Base-by-base conservation (phyloP, 2,888 invertebrate species). In the Melanargia galathea region DNA sequence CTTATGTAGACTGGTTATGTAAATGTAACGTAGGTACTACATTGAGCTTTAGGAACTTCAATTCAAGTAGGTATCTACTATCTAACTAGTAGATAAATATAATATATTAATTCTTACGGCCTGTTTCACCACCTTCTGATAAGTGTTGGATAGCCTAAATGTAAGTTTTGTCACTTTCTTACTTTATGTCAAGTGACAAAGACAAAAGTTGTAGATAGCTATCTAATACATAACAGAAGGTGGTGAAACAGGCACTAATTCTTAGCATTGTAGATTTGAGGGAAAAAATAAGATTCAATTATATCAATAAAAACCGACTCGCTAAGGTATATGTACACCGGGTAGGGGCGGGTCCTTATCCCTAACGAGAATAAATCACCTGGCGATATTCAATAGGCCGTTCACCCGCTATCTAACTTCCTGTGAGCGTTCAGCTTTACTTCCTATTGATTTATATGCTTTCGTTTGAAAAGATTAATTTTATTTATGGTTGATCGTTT, bases 361-460 rank as follows among this genome's bases (percentile, higher is more conserved):
- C 69, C 80, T 73, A 82, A 77, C 77, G 70, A 76, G 80, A 81
- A 85, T 85, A 87, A 85, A 87, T 86, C 83, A 81, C 76, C 74
- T 75, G 72, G 70, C 73, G 72, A 69, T 77, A 76, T 78, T 81
- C 76, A 75, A 77, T 73, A 73, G 81, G 78, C 76, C 81, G 71
- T 85, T 86, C 83, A 84, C 84, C 85, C 82, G 80, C 75, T 75
- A 71, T 75, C 71, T 71, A 78, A 73, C 75, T 75, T 74, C 71
- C 75, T 72, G 65, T 72, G 69, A 62, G 65, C 59, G 33, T 62
- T 62, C 54, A 59, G 55, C 49, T 62, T 58, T 62, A 49, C 49
- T 49, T 59, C 49, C 59, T 63, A 72, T 66, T 66, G 71, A 70
- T 71, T 70, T 67, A 68, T 67, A 68, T 70, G 64, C 52, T 62